Evolutionary conservation across 2,888 invertebrate species (phyloP).

Genomic region (Thalpophila matura): DNA sequence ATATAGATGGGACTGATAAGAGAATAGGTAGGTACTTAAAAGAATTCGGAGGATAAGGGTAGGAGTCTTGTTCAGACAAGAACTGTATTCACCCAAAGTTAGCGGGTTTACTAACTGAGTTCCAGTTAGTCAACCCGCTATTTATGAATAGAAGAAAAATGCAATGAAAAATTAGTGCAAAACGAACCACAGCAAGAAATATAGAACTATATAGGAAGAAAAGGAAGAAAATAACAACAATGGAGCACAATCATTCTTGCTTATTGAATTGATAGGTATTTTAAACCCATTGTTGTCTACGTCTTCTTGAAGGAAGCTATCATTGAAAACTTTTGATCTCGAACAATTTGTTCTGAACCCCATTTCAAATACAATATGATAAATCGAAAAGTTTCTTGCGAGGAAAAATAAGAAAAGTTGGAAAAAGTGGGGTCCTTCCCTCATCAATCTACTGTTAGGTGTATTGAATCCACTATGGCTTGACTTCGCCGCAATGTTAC

Average conservation of each 20-base stretch:
- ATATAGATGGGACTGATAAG: neutral
- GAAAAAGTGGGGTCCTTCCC: slow-evolving; percentile 71
- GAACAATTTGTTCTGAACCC: slow-evolving; percentile 68
- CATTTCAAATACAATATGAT: slow-evolving; percentile 77
- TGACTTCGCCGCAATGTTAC: slow-evolving; percentile 46
- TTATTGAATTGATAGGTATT: slow-evolving; percentile 22
- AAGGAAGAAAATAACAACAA: slow-evolving; percentile 9
- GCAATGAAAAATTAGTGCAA: neutral
- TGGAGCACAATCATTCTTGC: neutral
- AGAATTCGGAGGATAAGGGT: neutral
- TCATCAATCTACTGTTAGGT: slow-evolving; percentile 78
- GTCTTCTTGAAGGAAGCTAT: slow-evolving; percentile 29
- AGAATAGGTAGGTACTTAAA: too few relatives aligned
- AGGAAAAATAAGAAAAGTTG: slow-evolving; percentile 73
- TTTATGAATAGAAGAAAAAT: neutral
- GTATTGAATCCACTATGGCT: slow-evolving; percentile 67
- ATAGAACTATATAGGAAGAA: neutral
- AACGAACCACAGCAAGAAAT: neutral
- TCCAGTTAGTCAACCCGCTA: too few relatives aligned
- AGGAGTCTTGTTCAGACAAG: too few relatives aligned
- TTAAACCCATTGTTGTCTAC: slow-evolving; percentile 38
- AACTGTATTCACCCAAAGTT: too few relatives aligned
- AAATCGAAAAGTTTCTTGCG: slow-evolving; percentile 76
- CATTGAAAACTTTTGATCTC: slow-evolving; percentile 68
- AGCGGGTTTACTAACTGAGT: too few relatives aligned